Evolutionary conservation across 2,797 vertebrate species (phyloP), one percentile per base, ranked within the genome.

Genomic region (Lophotriccus pileatus): DNA sequence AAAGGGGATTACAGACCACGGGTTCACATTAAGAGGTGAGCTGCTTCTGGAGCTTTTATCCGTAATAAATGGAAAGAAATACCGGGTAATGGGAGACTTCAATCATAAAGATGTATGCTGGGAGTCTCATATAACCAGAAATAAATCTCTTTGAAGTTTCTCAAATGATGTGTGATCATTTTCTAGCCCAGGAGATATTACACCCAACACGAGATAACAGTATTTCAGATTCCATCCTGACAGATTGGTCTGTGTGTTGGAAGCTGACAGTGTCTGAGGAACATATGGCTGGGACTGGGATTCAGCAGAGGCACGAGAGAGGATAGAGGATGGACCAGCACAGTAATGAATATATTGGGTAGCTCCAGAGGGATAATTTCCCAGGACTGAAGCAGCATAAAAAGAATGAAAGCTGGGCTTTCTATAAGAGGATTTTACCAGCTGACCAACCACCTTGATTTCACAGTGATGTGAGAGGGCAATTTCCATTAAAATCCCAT

Each of bases 61-160:
- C 46, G 34, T 86, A 91, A 96, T 94, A 91, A 88, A 95, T 94
- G 85, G 84, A 79, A 95, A 96, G 73, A 93, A 96, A 94, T 91
- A 62, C 24, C 1, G 0, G 63, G 80, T 95, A 94, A 95, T 94
- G 87, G 87, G 92, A 89, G 94, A 93, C 93, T 94, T 96, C 89
- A 95, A 82, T 96, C 96, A 95, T 49, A 58, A 94, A 95, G 95
- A 94, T 91, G 68, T 87, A 88, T 62, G 87, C 88, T 93, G 92
- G 73, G 84, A 96, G 84, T 78, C 94, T 95, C 95, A 78, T 92
- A 83, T 69, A 95, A 95, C 87, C 69, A 88, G 92, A 94, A 97
- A 92, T 93, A 96, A 95, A 97, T 95, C 89, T 95, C 84, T 94
- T 82, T 96, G 95, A 94, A 92, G 84, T 93, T 89, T 90, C 85